phyloP scores from a whole-genome alignment of 2,888 invertebrate species.

The Agrochola lota region DNA sequence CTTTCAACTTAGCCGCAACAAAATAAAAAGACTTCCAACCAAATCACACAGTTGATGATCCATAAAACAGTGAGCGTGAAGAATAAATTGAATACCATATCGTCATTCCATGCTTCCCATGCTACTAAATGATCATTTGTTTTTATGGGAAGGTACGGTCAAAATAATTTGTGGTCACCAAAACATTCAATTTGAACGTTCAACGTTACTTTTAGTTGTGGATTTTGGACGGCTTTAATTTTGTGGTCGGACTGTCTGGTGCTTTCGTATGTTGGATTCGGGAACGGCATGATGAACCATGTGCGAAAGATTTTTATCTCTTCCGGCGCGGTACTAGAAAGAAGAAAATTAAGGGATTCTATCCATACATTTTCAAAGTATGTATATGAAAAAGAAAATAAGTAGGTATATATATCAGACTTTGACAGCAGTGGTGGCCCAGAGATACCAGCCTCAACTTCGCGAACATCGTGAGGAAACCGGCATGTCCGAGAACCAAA shows the following conservation, averaged over 20 bases:
- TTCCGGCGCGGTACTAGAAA: neutral
- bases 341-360: too few species aligned
- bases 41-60: constrained; percentile 71
- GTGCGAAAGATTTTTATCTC: neutral
- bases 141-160: constrained; percentile 59
- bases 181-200: constrained; percentile 65
- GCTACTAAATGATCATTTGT: constrained; percentile 70
- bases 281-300: constrained; percentile 7
- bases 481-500: too few species aligned
- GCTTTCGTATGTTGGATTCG: constrained; percentile 14
- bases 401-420: too few species aligned
- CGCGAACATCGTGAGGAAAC: too few species aligned
- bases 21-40: constrained; percentile 54
- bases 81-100: constrained; percentile 84
- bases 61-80: constrained; percentile 73
- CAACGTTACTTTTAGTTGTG: constrained; percentile 52
- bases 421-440: too few species aligned
- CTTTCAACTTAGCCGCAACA: constrained; percentile 55
- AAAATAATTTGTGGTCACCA: constrained; percentile 68
- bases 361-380: too few species aligned
- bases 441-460: too few species aligned
- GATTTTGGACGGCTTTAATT: constrained; percentile 43
- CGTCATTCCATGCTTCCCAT: constrained; percentile 74
- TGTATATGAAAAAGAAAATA: too few species aligned
- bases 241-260: constrained; percentile 42